These are phyloP conservation scores for Pseudocheirus occidentalis DNA, from an alignment of 2,797 vertebrate genomes.

Conservation along the genomic window DNA sequence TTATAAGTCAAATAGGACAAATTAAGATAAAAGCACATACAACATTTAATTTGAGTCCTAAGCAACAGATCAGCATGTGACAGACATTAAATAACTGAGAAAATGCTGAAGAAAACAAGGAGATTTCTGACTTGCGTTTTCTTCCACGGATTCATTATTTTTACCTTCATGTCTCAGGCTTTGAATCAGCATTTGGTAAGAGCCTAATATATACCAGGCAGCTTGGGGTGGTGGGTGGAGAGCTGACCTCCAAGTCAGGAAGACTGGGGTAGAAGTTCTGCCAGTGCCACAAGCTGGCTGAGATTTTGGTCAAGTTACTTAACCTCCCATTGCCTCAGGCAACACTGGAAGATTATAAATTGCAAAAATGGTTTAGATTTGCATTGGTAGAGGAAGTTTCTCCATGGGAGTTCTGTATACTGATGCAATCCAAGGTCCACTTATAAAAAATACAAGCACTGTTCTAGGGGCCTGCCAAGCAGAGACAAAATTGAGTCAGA, in stretches of 20 bases:
- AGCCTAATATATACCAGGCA: not conserved
- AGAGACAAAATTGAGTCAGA: not conserved
- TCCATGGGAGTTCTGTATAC: not conserved
- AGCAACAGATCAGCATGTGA: conserved; percentile 68
- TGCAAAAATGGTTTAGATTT: not conserved
- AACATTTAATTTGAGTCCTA: conserved; percentile 48
- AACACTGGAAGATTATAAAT: not conserved
- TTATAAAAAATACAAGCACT: not conserved
- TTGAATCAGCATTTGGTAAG: not conserved
- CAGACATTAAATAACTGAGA: conserved; percentile 79
- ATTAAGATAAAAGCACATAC: conserved; percentile 62
- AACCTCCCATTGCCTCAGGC: not conserved
- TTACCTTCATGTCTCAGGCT: not conserved
- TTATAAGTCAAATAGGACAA: conserved; percentile 68
- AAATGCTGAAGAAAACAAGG: conserved; percentile 67
- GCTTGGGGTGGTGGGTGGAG: not conserved
- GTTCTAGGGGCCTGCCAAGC: not conserved
- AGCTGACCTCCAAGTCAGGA: not conserved
- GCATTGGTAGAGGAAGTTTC: not conserved
- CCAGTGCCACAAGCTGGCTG: not conserved
- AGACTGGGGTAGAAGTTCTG: not conserved
- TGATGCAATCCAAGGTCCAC: not conserved
- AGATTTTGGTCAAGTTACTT: not conserved
- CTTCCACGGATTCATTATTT: conserved; percentile 74
- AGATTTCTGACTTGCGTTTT: conserved; percentile 69